These are phyloP conservation scores for Stomorhina lunata DNA, from an alignment of 2,888 invertebrate genomes.

Conservation along the genomic window DNA sequence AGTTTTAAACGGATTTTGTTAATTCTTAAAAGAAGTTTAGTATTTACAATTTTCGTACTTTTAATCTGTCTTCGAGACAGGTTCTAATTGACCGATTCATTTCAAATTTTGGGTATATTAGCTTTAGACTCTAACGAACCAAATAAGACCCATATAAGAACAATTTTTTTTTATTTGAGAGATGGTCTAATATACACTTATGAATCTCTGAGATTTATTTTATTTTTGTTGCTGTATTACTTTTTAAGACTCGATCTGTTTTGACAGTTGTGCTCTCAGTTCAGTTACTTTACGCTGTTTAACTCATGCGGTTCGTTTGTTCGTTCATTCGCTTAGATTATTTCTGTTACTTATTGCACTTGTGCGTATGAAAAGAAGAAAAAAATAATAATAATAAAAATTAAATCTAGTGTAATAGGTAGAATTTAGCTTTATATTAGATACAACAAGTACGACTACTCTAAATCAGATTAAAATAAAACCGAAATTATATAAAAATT, in stretches of 20 bases:
- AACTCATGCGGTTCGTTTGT: slow-evolving; percentile 31
- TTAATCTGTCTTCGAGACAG: too few relatives aligned
- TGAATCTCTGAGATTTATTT: not conserved
- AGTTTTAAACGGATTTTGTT: too few relatives aligned
- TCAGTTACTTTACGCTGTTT: slow-evolving; percentile 42
- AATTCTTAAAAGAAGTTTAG: too few relatives aligned
- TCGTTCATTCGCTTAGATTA: slow-evolving; percentile 18
- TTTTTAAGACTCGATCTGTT: slow-evolving; percentile 28
- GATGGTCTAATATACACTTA: not conserved
- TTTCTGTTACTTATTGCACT: not conserved
- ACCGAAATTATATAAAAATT: not conserved
- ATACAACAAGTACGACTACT: not conserved
- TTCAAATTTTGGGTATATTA: too few relatives aligned
- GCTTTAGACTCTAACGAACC: too few relatives aligned
- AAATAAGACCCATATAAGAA: too few relatives aligned
- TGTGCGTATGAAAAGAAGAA: not conserved
- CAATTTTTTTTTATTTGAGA: too few relatives aligned
- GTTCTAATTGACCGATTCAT: too few relatives aligned
- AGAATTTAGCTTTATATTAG: too few relatives aligned
- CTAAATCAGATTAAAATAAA: not conserved
- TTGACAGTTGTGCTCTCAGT: slow-evolving; percentile 36
- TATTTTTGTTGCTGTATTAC: not conserved
- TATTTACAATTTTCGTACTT: too few relatives aligned
- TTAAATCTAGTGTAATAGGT: too few relatives aligned
- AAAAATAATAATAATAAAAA: not conserved